These are phyloP conservation scores for Neoniphon sammara DNA, from an alignment of 2,797 vertebrate genomes.

Conservation along the genomic window DNA sequence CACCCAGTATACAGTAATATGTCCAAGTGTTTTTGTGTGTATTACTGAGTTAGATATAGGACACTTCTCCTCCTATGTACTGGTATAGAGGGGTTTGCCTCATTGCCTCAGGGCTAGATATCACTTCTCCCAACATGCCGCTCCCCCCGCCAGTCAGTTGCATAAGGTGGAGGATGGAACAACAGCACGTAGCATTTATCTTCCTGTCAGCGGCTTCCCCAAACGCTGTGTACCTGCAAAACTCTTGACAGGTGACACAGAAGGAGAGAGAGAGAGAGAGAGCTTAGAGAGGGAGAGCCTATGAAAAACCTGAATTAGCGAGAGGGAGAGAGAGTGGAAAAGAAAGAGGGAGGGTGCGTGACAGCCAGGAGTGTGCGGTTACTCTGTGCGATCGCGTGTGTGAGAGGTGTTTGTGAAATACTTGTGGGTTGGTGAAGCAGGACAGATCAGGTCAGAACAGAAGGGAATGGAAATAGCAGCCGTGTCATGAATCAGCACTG, in stretches of 20 bases:
- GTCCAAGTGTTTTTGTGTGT: no score
- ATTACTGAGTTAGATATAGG: no score
- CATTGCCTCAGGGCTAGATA: constrained; percentile 3
- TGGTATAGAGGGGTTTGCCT: constrained; percentile 1
- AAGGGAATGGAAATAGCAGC: constrained; percentile 67
- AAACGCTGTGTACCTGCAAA: constrained; percentile 67
- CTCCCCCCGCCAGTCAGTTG: constrained; percentile 54
- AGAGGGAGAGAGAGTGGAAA: constrained; percentile 53
- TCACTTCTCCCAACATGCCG: constrained; percentile 33
- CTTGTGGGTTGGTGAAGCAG: constrained; percentile 77
- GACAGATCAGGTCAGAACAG: constrained; percentile 75
- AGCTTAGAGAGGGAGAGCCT: constrained; percentile 23
- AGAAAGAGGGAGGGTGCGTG: constrained; percentile 53
- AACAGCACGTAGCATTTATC: constrained; percentile 72
- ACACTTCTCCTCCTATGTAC: neutral
- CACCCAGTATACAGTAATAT: no score
- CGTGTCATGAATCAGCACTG: constrained; percentile 66
- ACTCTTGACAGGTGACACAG: constrained; percentile 70
- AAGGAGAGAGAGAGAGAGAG: constrained; percentile 23
- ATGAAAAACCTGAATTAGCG: constrained; percentile 25
- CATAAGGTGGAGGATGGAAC: constrained; percentile 68
- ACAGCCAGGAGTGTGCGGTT: constrained; percentile 49
- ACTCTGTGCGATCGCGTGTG: constrained; percentile 65
- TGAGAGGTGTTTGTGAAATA: constrained; percentile 77
- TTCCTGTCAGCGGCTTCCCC: constrained; percentile 72